These are phyloP conservation scores for Orchesella cincta DNA, from an alignment of 1,140 invertebrate species.

Conservation along the genomic window DNA sequence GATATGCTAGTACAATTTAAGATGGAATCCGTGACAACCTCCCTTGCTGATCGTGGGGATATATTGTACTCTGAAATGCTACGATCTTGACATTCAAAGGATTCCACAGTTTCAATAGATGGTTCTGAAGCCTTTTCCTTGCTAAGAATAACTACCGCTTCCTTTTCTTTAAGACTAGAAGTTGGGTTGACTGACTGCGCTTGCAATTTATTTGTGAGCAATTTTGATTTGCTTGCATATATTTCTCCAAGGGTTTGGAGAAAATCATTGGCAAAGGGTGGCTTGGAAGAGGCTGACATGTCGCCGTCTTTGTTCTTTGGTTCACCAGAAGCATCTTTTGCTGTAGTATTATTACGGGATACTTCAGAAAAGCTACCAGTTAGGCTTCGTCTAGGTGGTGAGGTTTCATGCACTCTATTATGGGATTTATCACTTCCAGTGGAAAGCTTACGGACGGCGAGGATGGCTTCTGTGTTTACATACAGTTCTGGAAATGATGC, in stretches of 20 bases:
- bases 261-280: not conserved
- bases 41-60: not conserved
- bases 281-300: not conserved
- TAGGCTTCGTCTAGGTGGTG: too few relatives aligned
- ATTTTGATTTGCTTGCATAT: not conserved
- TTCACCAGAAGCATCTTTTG: not conserved
- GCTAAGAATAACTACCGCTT: not conserved
- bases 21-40: not conserved
- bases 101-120: not conserved
- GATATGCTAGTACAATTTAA: not conserved
- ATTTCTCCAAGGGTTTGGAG: constrained; percentile 12
- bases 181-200: too few relatives aligned
- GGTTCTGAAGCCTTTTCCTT: not conserved
- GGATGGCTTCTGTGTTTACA: not conserved
- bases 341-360: too few relatives aligned
- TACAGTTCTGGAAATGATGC: constrained; percentile 17
- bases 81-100: constrained; percentile 7
- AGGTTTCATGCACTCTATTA: too few relatives aligned
- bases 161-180: not conserved
- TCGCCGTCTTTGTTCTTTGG: not conserved
- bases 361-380: too few relatives aligned
- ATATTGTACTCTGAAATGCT: constrained; percentile 18
- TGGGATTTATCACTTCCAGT: not conserved
- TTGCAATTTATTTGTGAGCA: not conserved
- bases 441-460: not conserved